Conservation (phyloP, 2,797 vertebrate species). For the Poliocrania exsul region DNA sequence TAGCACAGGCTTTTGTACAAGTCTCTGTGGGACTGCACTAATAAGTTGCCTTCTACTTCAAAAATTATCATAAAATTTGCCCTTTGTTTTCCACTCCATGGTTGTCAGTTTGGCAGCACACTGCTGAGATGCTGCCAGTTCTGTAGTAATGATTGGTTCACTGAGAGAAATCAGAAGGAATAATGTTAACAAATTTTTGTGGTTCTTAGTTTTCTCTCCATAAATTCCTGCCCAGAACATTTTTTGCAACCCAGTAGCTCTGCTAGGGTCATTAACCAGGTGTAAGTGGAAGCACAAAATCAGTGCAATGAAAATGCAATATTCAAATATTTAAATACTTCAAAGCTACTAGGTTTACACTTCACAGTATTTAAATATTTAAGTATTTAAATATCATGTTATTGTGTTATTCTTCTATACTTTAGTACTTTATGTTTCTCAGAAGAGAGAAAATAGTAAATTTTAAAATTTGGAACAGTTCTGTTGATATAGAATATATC, state of each 20-base stretch:
- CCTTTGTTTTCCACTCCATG: background rate
- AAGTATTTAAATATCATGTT: background rate
- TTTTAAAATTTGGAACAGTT: background rate
- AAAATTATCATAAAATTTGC: background rate
- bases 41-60: background rate
- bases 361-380: background rate
- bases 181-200: background rate
- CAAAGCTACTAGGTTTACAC: background rate
- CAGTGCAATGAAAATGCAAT: background rate
- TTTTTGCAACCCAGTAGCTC: background rate
- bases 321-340: background rate
- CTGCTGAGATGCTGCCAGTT: background rate
- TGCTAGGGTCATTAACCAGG: background rate
- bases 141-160: background rate
- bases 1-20: background rate
- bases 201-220: background rate
- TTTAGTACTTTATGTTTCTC: background rate
- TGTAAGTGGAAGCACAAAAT: background rate
- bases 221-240: background rate
- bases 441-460: background rate
- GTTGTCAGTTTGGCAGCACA: background rate
- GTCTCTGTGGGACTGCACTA: background rate
- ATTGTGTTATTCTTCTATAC: background rate
- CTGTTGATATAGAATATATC: background rate
- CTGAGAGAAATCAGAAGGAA: background rate